Base-by-base conservation (phyloP, 2,797 vertebrate genomes). In the Mormyrops boulengeri region DNA sequence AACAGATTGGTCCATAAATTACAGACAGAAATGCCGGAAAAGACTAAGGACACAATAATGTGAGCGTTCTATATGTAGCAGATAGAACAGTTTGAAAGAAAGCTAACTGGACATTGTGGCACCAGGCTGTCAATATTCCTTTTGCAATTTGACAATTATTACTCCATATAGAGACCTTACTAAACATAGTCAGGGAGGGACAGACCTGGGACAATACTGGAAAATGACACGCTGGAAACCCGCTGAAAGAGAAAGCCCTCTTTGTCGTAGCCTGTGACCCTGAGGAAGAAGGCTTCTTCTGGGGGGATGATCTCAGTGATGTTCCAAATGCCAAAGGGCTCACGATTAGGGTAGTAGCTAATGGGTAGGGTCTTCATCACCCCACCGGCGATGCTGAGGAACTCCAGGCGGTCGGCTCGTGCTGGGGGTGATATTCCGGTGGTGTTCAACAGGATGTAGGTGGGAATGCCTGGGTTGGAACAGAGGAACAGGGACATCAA, bases 161-260 rank as follows among this genome's bases (percentile, higher is more conserved):
- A 38, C 12, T 85, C 11, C 49, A 55, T 30, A 44, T 44, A 6
- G 49, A 11, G 86, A 53, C 62, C 34, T 55, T 41, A 14, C 30
- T 53, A 19, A 30, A 7, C n/a, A 85, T 41, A 50, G 22, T 4
- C 11, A 53, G 62, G 6, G 17, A 8, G 17, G 50, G 22, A 89
- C 96, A 96, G 90, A 99, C 99, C 97, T 92, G 99, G 98, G 82
- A 97, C 90, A 90, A 99, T 96, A 92, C 93, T 99, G 88, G 97
- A 99, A 94, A 98, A 99, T 0, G 97, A 99, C 91, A 99, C 99
- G 52, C 98, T 99, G 47, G 98, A 99, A 85, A 99, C 95, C 93
- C 99, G 97, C 95, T 99, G 98, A 92, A 99, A 99, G 77, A 97
- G 91, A 91, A 97, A 98, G 91, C 95, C 97, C 0, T 98, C 95